A percentile compares a stretch with the other conserved stretches of the same genome.
These are phyloP conservation scores for Acropora tenuis DNA, from an alignment of 64 coral and sea anemone genomes.

Conservation along the genomic window DNA sequence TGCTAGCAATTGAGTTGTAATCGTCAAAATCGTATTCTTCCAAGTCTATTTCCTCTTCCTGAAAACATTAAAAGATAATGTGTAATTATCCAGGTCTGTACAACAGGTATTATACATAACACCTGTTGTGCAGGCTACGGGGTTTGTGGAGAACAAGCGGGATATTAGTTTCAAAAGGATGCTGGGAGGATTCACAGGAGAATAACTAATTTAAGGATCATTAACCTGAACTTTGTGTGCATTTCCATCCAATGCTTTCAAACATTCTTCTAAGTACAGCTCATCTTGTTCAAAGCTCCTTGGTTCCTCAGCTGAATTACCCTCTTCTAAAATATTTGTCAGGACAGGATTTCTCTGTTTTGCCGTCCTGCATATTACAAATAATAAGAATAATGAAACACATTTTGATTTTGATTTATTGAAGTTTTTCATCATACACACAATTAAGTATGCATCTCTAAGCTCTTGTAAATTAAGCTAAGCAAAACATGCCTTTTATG, in stretches of 20 bases:
- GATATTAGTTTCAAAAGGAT: too few relatives aligned
- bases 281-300: constrained; percentile 89
- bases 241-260: constrained; percentile 60
- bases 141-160: too few relatives aligned
- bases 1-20: constrained; percentile 91
- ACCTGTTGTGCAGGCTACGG: too few relatives aligned
- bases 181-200: too few relatives aligned
- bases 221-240: constrained; percentile 46
- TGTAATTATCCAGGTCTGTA: too few relatives aligned
- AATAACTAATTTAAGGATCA: neutral
- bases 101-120: too few relatives aligned
- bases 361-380: neutral
- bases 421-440: neutral
- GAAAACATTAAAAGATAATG: neutral
- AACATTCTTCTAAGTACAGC: constrained; percentile 85
- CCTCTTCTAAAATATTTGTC: constrained; percentile 89
- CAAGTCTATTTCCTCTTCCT: constrained; percentile 51
- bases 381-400: neutral
- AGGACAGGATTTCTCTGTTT: constrained; percentile 47
- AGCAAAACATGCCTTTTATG: neutral
- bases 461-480: neutral
- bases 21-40: constrained; percentile 98
- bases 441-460: neutral
- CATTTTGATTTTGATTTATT: neutral
- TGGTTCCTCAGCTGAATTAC: constrained; percentile 59